Conservation (phyloP, 92 coral and sea anemone genomes). For the Paramuricea clavata region DNA sequence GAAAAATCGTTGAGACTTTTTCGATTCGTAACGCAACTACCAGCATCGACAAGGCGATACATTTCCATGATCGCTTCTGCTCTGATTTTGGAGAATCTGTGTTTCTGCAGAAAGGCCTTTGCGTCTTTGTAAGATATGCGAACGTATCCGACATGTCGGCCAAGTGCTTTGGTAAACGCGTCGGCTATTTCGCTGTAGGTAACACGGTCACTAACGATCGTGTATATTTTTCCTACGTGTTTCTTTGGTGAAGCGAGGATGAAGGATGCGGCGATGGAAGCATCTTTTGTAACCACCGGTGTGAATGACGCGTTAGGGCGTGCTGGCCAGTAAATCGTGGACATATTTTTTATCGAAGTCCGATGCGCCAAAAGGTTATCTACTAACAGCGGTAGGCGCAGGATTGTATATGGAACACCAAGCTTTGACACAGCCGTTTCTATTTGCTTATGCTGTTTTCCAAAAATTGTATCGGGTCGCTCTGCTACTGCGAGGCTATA, state of each 20-base stretch:
- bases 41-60: neutral
- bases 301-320: constrained; percentile 68
- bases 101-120: constrained; percentile 12
- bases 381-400: constrained; percentile 74
- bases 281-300: constrained; percentile 63
- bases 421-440: constrained; percentile 62
- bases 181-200: constrained; percentile 61
- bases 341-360: constrained; percentile 55
- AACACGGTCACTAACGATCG: constrained; percentile 72
- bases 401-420: constrained; percentile 62
- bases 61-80: neutral
- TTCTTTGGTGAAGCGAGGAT: constrained; percentile 71
- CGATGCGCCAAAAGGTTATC: constrained; percentile 60
- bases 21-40: neutral
- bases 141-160: constrained; percentile 52
- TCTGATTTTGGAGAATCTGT: neutral
- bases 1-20: neutral
- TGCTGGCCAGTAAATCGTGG: constrained; percentile 59
- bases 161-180: constrained; percentile 60
- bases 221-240: constrained; percentile 78
- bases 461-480: constrained; percentile 63
- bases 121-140: constrained; percentile 74
- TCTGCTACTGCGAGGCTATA: constrained; percentile 56
- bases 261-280: constrained; percentile 74
- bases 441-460: constrained; percentile 63